Base-by-base conservation (phyloP, 2,113 vertebrate species). In the Plectropomus leopardus region DNA sequence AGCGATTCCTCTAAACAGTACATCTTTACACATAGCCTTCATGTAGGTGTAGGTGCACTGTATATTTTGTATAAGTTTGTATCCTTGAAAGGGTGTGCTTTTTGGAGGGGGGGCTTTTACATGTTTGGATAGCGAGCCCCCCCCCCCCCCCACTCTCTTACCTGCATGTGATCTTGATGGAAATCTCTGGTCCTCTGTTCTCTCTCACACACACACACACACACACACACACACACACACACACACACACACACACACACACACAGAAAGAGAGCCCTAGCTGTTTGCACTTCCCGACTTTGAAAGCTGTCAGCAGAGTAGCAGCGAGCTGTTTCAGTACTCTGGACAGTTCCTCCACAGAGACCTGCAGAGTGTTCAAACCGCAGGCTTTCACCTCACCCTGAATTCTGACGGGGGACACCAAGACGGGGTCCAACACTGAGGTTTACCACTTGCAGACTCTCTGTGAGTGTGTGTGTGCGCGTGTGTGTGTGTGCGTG, bases 401-500 rank as follows among this genome's bases (percentile, higher is more conserved):
- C 82, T 51, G 15, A 67, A 83, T 70, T 83, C 78, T 60, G 50
- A 82, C 80, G 24, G 60, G 84, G 68, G 82, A 82, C 82, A 65
- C 60, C 75, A 75, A 80, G 45, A 76, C 71, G 7, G 42, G 86
- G 90, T 89, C 83, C 85, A 86, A 82, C 68, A 82, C 83, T 79
- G 87, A 88, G 84, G 85, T 87, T 86, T 85, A 70, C 76, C 74
- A 85, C 89, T 78, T 83, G 36, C 70, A 89, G 70, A 77, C 94
- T 95, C 93, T 15, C 3, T 40, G 7, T 40, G 36, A 10, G 10
- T 40, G 1, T 36, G 17, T 34, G 19, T 58, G 69, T 24, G n/a
- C 17, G 68, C 93, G 94, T 93, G 95, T 50, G 66, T 9, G 57
- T 45, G 51, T 93, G 94, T 94, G 95, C 93, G 94, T 85, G 94